Evolutionary conservation across 2,113 vertebrate species (phyloP), one percentile per base, ranked within the genome.

Genomic region (Perognathus longimembris): DNA sequence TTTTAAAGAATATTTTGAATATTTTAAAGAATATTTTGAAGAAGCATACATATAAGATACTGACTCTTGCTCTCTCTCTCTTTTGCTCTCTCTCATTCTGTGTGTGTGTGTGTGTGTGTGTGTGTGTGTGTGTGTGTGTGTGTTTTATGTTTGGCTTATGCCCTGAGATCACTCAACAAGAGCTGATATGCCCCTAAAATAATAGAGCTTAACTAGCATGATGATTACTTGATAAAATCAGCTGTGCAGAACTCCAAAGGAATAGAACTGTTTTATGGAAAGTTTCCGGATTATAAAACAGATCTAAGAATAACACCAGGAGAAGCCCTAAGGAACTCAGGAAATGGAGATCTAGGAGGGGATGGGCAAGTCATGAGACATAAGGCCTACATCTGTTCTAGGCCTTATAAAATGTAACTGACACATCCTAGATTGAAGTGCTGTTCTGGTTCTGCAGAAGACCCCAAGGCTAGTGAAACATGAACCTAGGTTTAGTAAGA

Each of bases 151-250:
- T 85, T 92, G 73, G 59, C 21, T 94, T 93, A 70, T 38, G 73
- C 3, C 36, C 38, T 85, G 28, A 20, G 17, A n/a, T 96, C 42
- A 91, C 22, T 79, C 64, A 92, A 38, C 59, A 91, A 81, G 57
- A 5, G 21, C 20, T 93, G 20, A 28, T 63, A 66, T 67, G 12
- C 34, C 5, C 24, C 7, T 57, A 71, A 77, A 91, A 85, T 95
- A 89, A 94, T 26, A 79, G 42, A 78, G 1, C 9, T 79, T 81
- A 90, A 67, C 50, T 24, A 91, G 22, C 36, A 85, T 61, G 36
- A 64, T 75, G 54, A 73, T 40, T 59, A 17, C 36, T 81, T 42
- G 64, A 79, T 45, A 40, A 89, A 89, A 93, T 66, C 57, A 96
- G 11, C 34, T 88, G n/a, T 50, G 38, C 64, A 38, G 78, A n/a